Evolutionary conservation across 2,113 vertebrate species (phyloP).

Genomic region (Aspiorhynchus laticeps): DNA sequence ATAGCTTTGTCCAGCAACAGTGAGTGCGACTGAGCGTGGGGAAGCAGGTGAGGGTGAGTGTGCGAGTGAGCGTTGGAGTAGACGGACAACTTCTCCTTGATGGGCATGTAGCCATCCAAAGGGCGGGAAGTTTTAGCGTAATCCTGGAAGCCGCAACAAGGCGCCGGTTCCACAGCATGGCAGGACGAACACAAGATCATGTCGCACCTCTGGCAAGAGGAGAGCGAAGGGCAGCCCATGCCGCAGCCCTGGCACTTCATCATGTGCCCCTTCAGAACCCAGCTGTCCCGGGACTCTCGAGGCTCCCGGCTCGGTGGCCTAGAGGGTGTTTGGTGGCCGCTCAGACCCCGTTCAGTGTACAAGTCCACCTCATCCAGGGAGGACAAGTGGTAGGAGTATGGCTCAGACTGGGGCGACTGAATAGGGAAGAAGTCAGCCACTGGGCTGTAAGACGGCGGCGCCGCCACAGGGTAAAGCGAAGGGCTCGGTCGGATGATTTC

Average conservation of each 20-base stretch:
- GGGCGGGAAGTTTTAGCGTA: slow-evolving; percentile 75
- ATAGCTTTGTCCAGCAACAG: slow-evolving; percentile 85
- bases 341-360: slow-evolving; percentile 87
- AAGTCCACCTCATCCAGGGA: slow-evolving; percentile 93
- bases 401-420: slow-evolving; percentile 76
- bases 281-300: slow-evolving; percentile 77
- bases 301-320: slow-evolving; percentile 74
- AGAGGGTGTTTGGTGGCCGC: slow-evolving; percentile 74
- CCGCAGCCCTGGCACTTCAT: slow-evolving; percentile 94
- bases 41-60: slow-evolving; percentile 71
- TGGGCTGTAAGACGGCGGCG: slow-evolving; percentile 82
- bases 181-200: slow-evolving; percentile 78
- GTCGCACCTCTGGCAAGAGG: slow-evolving; percentile 91
- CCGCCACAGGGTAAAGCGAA: slow-evolving; percentile 84
- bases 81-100: slow-evolving; percentile 79
- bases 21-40: slow-evolving; percentile 80
- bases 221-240: slow-evolving; percentile 78
- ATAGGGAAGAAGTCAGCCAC: slow-evolving; percentile 83
- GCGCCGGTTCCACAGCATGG: slow-evolving; percentile 75
- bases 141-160: slow-evolving; percentile 78
- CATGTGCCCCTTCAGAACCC: slow-evolving; percentile 82
- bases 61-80: slow-evolving; percentile 74
- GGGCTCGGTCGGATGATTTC: slow-evolving; percentile 88
- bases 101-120: slow-evolving; percentile 76
- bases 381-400: slow-evolving; percentile 85